Percentiles rank a stretch among this genome's conserved stretches.
Evolutionary conservation across 2,797 vertebrate genomes (phyloP).

Genomic region (Pelobates cultripes): DNA sequence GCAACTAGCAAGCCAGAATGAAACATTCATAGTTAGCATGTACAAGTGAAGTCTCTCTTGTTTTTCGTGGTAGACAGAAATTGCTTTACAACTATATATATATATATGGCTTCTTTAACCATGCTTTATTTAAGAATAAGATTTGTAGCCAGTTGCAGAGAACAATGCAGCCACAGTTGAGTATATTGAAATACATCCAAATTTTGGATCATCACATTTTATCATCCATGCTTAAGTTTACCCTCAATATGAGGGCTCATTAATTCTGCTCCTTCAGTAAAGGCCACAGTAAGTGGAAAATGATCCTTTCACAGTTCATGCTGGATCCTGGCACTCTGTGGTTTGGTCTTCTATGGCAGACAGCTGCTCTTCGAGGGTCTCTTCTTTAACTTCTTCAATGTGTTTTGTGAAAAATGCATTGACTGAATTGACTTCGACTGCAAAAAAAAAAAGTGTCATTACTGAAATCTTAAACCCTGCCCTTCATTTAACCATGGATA

Average conservation of each 20-base stretch:
- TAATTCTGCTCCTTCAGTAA: slow-evolving; percentile 2
- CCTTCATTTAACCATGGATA: not conserved
- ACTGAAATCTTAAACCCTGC: not conserved
- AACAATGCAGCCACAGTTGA: not conserved
- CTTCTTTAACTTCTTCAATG: not conserved
- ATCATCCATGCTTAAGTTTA: not conserved
- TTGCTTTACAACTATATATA: not conserved
- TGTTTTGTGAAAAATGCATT: slow-evolving; percentile 18
- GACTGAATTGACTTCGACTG: slow-evolving; percentile 35
- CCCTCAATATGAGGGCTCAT: slow-evolving; percentile 51
- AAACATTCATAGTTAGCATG: too few species aligned
- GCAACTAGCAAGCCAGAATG: too few species aligned
- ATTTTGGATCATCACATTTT: slow-evolving; percentile 27
- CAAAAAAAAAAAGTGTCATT: not conserved
- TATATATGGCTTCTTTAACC: not conserved
- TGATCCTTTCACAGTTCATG: not conserved
- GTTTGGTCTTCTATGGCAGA: not conserved
- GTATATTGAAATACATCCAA: not conserved
- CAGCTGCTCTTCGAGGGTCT: not conserved
- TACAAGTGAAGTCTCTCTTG: too few species aligned
- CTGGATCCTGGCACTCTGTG: slow-evolving; percentile 8
- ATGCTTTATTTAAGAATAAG: not conserved
- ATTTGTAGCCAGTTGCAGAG: not conserved
- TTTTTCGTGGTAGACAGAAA: too few species aligned
- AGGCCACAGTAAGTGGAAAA: not conserved